Evolutionary conservation across 2,888 invertebrate species (phyloP), one percentile per base, ranked within the genome.

Genomic region (Nephrocerus scutellatus): DNA sequence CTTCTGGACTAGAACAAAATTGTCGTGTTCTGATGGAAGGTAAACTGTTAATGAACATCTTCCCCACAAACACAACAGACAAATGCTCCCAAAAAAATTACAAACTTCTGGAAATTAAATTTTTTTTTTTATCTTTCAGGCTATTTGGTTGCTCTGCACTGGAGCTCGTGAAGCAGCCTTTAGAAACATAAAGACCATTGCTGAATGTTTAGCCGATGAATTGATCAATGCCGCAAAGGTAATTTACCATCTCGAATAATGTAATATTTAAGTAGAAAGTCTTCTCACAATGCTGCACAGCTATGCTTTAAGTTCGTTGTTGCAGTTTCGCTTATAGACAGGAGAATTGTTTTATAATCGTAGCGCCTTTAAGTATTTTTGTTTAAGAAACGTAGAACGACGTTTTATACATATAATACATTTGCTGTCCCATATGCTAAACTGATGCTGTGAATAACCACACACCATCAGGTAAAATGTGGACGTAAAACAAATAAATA

Each of bases 131-230:
- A 25, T 14, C 26, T 47, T 57, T 13, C 32, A 68, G 76, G 98
- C 98, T 34, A 96, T 99, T 70, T 99, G 96, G 96, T 75, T 99
- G 62, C 71, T 99, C 63, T 97, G 97, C 73, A 98, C 97, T 36
- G 98, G 98, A 49, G 96, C 98, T 34, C 84, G 98, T 56, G 97
- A 98, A 73, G 95, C 98, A 47, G 91, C 98, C 34, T 99, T 99
- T 83, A 84, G 98, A 64, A 99, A 98, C 75, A 97, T 98, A 68
- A 99, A 98, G 74, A 96, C 96, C 34, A 98, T 99, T 64, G 97
- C 98, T 45, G 98, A 99, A 72, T 99, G 98, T 72, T 79, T 98
- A 60, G 97, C 98, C 66, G 98, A 99, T 77, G 98, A 99, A 72
- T 82, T 99, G 41, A 99, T 99, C 70, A 99, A 99, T 66, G 98